Conservation (phyloP, 2,888 invertebrate genomes). For the Protophormia terraenovae region DNA sequence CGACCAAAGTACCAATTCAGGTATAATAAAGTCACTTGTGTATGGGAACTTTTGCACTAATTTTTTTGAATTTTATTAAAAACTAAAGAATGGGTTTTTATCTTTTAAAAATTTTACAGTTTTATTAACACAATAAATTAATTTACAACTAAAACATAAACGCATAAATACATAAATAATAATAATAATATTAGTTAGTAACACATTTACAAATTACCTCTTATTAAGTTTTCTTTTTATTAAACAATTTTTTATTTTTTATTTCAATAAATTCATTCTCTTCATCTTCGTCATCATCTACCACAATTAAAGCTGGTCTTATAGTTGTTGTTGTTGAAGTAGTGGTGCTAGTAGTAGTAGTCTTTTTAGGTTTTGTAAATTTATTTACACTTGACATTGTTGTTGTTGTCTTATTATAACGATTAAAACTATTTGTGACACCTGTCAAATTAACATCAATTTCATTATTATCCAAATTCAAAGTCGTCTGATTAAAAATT, state of each 20-base stretch:
- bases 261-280: constrained; percentile 60
- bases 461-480: constrained; percentile 44
- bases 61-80: no score
- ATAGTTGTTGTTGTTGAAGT: neutral
- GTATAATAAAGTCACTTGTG: no score
- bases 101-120: no score
- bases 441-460: constrained; percentile 50
- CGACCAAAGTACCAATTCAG: no score
- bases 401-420: neutral
- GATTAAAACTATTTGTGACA: neutral
- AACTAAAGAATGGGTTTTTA: no score
- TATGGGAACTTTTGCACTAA: no score
- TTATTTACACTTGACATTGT: neutral
- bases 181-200: neutral
- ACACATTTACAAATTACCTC: neutral
- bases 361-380: neutral
- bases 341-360: neutral
- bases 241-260: constrained; percentile 2
- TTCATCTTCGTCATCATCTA: constrained; percentile 34
- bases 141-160: no score
- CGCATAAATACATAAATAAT: neutral
- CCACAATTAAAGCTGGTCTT: neutral
- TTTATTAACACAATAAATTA: no score
- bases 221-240: neutral
- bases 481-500: constrained; percentile 23